Evolutionary conservation across 2,113 vertebrate species (phyloP).

Genomic region (Vombatus ursinus): DNA sequence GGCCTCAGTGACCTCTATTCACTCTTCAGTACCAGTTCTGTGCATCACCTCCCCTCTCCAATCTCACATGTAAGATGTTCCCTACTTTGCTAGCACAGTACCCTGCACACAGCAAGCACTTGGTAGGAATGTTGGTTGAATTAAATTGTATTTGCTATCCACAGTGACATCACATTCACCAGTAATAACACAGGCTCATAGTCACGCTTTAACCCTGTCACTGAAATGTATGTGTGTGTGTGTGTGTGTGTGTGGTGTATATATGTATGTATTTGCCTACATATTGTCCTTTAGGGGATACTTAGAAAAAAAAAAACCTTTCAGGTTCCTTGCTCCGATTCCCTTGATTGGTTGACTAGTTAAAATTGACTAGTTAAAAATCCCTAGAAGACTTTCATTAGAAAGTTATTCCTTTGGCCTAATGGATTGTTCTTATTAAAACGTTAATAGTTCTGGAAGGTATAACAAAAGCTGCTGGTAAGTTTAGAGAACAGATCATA

Average conservation of each 20-base stretch:
- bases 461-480: not conserved
- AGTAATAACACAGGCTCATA: not conserved
- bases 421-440: not conserved
- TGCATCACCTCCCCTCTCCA: not conserved
- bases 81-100: not conserved
- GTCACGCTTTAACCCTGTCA: not conserved
- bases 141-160: not conserved
- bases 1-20: slow-evolving; percentile 40
- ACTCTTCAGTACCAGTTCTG: not conserved
- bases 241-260: not conserved
- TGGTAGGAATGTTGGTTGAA: not conserved
- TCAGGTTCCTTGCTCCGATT: not conserved
- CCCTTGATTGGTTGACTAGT: not conserved
- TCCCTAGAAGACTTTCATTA: not conserved
- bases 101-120: not conserved
- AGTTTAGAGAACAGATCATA: not conserved
- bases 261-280: not conserved
- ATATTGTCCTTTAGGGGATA: not conserved
- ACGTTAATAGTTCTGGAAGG: not conserved
- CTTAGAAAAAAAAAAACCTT: not conserved
- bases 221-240: not conserved
- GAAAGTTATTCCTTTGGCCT: not conserved
- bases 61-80: not conserved
- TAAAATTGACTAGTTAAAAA: not conserved
- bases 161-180: not conserved